Base-by-base conservation (phyloP, 2,888 invertebrate genomes). In the Axea sp. region DNA sequence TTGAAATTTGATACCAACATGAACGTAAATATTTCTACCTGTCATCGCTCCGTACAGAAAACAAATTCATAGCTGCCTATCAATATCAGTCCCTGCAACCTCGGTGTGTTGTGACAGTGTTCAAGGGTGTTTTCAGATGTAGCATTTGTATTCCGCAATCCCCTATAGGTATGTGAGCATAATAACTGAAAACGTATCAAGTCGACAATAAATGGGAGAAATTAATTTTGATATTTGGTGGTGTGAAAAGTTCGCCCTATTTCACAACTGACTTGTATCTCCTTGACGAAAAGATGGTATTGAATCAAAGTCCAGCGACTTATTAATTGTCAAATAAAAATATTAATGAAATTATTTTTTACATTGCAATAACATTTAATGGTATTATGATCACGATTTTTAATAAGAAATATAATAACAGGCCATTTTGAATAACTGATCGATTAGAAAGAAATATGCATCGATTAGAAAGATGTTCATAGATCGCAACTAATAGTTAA, bases 91-190 rank as follows among this genome's bases (percentile, higher is more conserved):
- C 65, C 76, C 78, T 57, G 78, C 72, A 76, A 77, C 76, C 80
- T 77, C 76, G 79, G 75, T 74, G 71, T 85, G 86, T 86, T 86
- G 83, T 86, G 83, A 86, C 86, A 86, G 74, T 77, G 80, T 81
- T 82, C 77, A 80, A 81, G 85, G 85, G 77, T 81, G 79, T 83
- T 83, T 81, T 81, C 80, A 83, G 80, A 79, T 81, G 79, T 79
- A 62, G 62, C 67, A 65, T 76, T 78, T 76, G 77, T 80, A 75
- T 68, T 73, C 68, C 43, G 28, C 51, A 62, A 60, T 45, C 64
- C 67, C 60, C 62, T 60, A 55, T 68, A 30, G 55, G 28, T 67
- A 47, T 51, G 19, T 19, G 53, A 64, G 47, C 31, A 64, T 43
- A 59, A 41, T 60, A 75, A 72, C 77, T 69, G 69, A 79, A 79